Percentiles rank a stretch among this genome's conserved stretches.
Conservation (phyloP, 1,140 invertebrate genomes). For the Drosophila aff. region DNA sequence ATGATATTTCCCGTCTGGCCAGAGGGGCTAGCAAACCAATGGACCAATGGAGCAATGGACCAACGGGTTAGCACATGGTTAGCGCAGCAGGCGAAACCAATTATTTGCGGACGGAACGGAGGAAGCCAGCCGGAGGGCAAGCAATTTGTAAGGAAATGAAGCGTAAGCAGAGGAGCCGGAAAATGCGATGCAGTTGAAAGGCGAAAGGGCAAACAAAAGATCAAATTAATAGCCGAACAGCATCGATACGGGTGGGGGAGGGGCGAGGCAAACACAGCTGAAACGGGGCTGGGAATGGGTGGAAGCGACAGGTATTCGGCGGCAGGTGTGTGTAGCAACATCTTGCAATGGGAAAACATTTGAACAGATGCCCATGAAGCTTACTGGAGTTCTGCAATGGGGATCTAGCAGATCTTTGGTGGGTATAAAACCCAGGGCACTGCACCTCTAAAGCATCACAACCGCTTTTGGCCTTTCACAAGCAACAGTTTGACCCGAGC, state of each 20-base stretch:
- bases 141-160: conserved; percentile 62
- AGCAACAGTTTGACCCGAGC: conserved; percentile 49
- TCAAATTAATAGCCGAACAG: conserved; percentile 72
- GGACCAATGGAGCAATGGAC: not conserved
- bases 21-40: not conserved
- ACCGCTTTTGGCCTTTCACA: conserved; percentile 59
- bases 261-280: conserved; percentile 66
- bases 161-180: conserved; percentile 25
- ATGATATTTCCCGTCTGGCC: conserved; percentile 66
- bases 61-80: conserved; percentile 32
- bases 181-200: conserved; percentile 49
- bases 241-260: conserved; percentile 24
- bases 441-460: conserved; percentile 59
- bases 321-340: conserved; percentile 15
- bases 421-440: conserved; percentile 55
- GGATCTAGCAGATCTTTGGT: not conserved
- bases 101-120: conserved; percentile 53
- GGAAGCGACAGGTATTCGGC: not conserved
- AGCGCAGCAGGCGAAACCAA: conserved; percentile 53
- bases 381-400: conserved; percentile 2
- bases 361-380: conserved; percentile 58
- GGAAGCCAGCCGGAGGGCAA: conserved; percentile 46
- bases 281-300: not conserved
- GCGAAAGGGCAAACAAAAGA: conserved; percentile 71
- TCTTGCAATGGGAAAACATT: conserved; percentile 65